Evolutionary conservation across 2,797 vertebrate genomes (phyloP), one percentile per base, ranked within the genome.

Genomic region (Gymnothorax javanicus): DNA sequence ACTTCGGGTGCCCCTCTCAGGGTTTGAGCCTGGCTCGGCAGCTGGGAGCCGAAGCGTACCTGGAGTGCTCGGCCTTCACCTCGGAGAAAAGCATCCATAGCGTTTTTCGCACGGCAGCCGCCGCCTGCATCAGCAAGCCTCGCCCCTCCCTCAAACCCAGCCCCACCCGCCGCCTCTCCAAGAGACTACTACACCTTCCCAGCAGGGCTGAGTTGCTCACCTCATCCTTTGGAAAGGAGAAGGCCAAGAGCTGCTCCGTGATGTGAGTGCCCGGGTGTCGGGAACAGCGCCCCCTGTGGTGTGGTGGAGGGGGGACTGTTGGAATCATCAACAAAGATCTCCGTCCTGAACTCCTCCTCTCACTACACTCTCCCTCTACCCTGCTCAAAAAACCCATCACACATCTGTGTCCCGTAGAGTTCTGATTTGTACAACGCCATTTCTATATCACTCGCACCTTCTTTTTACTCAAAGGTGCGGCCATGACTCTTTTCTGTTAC

Each of bases 51-150:
- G 97, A 98, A 91, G 92, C 95, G 0, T 99, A 98, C 94, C 94
- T 99, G 93, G 98, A 99, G 92, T 98, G 98, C 87, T 99, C 98
- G 0, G 98, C 98, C 7, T 99, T 99, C 94, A 99, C 98, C 0
- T 99, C 98, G 0, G 98, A 99, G 91, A 99, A 98, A 89, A 99
- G 98, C 79, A 96, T 99, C 88, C 97, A 98, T 94, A 98, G 97
- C 86, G 96, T 98, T 89, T 99, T 99, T 92, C 96, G 98, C 87
- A 96, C 92, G 0, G 97, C 96, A 0, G 97, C 97, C 4, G 92
- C 94, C 85, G 94, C 97, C 90, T 98, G 97, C 92, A 94, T 97
- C 89, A 97, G 95, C 94, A 97, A 96, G 91, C 92, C 96, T 0
- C 94, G 95, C 90, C 89, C 94, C 0, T 88, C 92, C 20, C 91